A percentile compares a stretch with the other conserved stretches of the same genome.
phyloP scores from a whole-genome alignment of 2,113 vertebrate species.

The Athene cunicularia region DNA sequence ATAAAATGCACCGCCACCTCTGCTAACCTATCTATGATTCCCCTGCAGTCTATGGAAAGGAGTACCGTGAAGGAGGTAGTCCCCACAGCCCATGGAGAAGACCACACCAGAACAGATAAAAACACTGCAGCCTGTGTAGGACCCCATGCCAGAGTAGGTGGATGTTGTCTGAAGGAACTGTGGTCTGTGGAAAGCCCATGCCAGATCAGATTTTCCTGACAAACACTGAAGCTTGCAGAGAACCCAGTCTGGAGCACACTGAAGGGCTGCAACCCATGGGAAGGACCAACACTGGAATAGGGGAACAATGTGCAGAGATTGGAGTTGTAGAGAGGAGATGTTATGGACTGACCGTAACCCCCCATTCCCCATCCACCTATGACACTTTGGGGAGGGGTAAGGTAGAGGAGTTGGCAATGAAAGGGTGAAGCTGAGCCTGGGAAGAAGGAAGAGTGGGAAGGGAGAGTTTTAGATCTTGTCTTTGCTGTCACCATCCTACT shows the following conservation, averaged over 20 bases:
- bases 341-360: not conserved
- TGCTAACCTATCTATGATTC: not conserved
- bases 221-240: rapidly evolving
- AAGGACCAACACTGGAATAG: not conserved
- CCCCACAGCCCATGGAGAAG: not conserved
- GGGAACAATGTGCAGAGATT: rapidly evolving
- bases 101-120: not conserved
- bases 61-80: not conserved
- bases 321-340: not conserved
- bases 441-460: not conserved
- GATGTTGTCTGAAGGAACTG: not conserved
- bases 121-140: not conserved
- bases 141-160: rapidly evolving
- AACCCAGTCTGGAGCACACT: not conserved
- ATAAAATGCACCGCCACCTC: not conserved
- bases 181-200: not conserved
- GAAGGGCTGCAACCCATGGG: not conserved
- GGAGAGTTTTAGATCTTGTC: not conserved
- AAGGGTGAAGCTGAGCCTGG: not conserved
- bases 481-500: not conserved
- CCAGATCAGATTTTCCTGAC: not conserved
- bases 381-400: rapidly evolving
- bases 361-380: not conserved
- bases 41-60: not conserved
- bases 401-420: not conserved